These are phyloP conservation scores for Drosophila gunungcola DNA, from an alignment of 1,140 invertebrate genomes.

Conservation along the genomic window DNA sequence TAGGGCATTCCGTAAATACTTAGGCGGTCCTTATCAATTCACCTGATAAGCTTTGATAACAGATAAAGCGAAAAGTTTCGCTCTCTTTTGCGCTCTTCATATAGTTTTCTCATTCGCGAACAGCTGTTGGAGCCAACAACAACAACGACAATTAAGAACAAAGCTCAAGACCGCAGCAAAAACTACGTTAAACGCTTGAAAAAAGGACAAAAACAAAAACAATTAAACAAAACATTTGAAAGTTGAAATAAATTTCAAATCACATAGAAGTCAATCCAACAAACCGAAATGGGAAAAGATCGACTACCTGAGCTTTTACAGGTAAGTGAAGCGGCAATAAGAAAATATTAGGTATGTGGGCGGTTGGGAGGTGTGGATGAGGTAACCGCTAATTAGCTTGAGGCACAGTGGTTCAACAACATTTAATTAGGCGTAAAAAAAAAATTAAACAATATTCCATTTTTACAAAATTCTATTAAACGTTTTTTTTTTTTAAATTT, in stretches of 20 bases:
- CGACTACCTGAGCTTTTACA: slow-evolving; percentile 80
- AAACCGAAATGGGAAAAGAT: slow-evolving; percentile 69
- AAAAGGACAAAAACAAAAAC: slow-evolving; percentile 4
- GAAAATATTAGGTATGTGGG: not conserved
- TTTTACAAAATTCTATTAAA: too few relatives aligned
- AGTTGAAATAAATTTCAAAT: slow-evolving; percentile 4
- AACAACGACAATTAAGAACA: slow-evolving; percentile 24
- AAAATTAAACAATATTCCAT: too few relatives aligned
- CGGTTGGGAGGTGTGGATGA: slow-evolving; percentile 8
- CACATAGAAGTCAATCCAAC: slow-evolving; percentile 2
- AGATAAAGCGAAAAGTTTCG: slow-evolving; percentile 1
- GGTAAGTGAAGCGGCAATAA: slow-evolving; percentile 59
- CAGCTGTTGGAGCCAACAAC: slow-evolving; percentile 31
- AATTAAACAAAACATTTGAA: slow-evolving; percentile 25
- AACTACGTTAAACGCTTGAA: not conserved
- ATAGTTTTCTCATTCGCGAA: slow-evolving; percentile 24
- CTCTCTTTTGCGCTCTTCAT: not conserved
- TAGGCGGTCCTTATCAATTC: slow-evolving; percentile 9
- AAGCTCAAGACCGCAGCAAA: slow-evolving; percentile 9
- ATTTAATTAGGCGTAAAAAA: not conserved
- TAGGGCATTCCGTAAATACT: slow-evolving; percentile 31
- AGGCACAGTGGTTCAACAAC: slow-evolving; percentile 13
- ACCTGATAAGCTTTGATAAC: slow-evolving; percentile 40
- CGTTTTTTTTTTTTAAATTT: too few relatives aligned
- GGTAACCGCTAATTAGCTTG: slow-evolving; percentile 35